Conservation (phyloP, 2,113 vertebrate species). For the Morone saxatilis region DNA sequence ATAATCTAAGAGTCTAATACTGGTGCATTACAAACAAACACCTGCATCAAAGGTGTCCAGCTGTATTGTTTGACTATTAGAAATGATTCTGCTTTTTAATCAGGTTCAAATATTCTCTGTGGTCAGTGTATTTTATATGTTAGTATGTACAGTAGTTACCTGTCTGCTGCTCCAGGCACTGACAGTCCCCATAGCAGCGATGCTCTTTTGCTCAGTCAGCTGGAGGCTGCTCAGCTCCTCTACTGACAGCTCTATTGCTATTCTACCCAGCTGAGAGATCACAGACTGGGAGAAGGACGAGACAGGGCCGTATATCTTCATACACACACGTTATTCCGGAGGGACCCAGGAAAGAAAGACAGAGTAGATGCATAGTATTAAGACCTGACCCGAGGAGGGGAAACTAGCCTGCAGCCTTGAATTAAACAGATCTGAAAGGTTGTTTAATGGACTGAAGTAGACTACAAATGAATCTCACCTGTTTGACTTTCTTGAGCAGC, state of each 20-base stretch:
- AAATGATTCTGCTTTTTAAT: not conserved
- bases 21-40: too few species aligned
- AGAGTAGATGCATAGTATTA: constrained; percentile 35
- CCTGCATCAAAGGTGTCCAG: not conserved
- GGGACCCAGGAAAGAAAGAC: constrained; percentile 12
- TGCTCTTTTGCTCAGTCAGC: constrained; percentile 73
- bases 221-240: constrained; percentile 79
- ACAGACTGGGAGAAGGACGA: constrained; percentile 77
- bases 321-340: constrained; percentile 26
- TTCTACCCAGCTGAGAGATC: constrained; percentile 81
- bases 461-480: constrained; percentile 69
- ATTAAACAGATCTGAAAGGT: not conserved
- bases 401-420: not conserved
- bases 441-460: not conserved
- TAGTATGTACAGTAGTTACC: constrained; percentile 66
- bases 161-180: constrained; percentile 78
- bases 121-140: not conserved
- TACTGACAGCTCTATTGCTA: constrained; percentile 71
- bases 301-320: constrained; percentile 79
- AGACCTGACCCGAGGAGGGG: not conserved
- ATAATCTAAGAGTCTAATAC: too few species aligned
- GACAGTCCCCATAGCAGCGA: constrained; percentile 79
- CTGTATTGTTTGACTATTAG: not conserved
- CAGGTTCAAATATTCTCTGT: not conserved
- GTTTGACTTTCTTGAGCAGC: constrained; percentile 80